These are phyloP conservation scores for Conus ventricosus DNA, from an alignment of 1,140 invertebrate genomes.

Conservation along the genomic window DNA sequence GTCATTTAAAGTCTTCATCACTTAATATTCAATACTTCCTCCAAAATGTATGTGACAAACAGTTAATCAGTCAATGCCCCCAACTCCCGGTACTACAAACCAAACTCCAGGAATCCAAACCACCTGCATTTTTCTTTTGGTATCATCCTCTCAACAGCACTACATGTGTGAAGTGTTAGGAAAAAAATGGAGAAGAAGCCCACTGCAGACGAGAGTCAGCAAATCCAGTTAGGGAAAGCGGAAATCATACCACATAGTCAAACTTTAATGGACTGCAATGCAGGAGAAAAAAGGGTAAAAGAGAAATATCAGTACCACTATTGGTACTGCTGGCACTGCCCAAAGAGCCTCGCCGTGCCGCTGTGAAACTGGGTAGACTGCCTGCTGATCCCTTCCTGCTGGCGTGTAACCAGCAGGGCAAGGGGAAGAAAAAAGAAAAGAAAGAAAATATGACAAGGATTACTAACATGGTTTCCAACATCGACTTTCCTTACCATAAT, in stretches of 20 bases:
- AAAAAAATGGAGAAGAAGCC: neutral
- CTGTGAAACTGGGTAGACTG: conserved; percentile 17
- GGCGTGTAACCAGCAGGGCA: neutral
- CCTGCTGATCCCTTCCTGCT: conserved; percentile 21
- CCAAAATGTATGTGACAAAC: too few species aligned
- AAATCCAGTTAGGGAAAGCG: neutral
- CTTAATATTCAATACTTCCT: too few species aligned
- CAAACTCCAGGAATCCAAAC: too few species aligned
- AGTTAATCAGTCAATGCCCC: too few species aligned
- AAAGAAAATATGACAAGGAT: neutral
- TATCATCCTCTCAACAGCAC: neutral
- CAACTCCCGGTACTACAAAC: too few species aligned
- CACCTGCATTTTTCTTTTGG: too few species aligned
- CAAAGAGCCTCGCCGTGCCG: conserved; percentile 11
- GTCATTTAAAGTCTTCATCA: too few species aligned
- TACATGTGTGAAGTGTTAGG: neutral
- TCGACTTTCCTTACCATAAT: too few species aligned
- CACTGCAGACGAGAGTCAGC: neutral
- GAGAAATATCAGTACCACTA: conserved; percentile 9
- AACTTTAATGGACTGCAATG: neutral
- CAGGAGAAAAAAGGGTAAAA: neutral
- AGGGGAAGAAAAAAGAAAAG: neutral
- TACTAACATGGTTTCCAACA: neutral
- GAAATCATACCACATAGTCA: neutral
- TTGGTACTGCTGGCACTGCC: conserved; percentile 29